A percentile compares a stretch with the other conserved stretches of the same genome.
phyloP scores from a whole-genome alignment of 2,888 invertebrate genomes.

The Tanypteryx hageni region DNA sequence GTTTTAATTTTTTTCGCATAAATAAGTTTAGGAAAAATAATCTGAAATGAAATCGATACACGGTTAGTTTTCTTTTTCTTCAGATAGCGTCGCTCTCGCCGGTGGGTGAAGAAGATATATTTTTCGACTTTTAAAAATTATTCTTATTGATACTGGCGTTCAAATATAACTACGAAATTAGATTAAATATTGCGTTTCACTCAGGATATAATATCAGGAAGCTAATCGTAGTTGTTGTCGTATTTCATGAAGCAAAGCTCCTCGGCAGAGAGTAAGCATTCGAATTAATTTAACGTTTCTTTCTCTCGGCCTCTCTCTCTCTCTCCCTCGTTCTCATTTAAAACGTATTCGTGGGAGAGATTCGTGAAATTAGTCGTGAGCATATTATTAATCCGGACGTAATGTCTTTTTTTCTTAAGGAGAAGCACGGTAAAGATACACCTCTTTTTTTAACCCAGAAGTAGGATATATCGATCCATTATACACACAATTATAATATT shows the following conservation, averaged over 20 bases:
- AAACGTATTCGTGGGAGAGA: slow-evolving; percentile 5
- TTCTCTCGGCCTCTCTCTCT: not conserved
- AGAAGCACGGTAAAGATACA: not conserved
- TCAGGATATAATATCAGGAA: not conserved
- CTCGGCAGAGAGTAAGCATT: slow-evolving; percentile 19
- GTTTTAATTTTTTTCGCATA: not conserved
- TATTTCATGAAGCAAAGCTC: slow-evolving; percentile 29
- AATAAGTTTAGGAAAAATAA: not conserved
- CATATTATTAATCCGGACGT: not conserved
- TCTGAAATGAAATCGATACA: not conserved
- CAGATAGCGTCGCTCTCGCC: not conserved
- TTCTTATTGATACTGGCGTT: not conserved
- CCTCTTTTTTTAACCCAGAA: not conserved
- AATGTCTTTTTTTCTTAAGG: not conserved
- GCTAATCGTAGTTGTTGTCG: slow-evolving; percentile 15
- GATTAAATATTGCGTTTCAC: slow-evolving; percentile 6
- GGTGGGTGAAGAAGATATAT: not conserved
- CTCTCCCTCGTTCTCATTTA: not conserved
- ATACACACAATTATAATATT: not conserved
- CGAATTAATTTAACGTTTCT: not conserved
- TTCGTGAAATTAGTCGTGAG: not conserved
- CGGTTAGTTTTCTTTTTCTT: not conserved
- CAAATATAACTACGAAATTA: slow-evolving; percentile 24
- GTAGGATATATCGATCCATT: not conserved
- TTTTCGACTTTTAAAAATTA: not conserved